Evolutionary conservation across 64 coral and sea anemone species (phyloP).

Genomic region (Trachythela sp.): DNA sequence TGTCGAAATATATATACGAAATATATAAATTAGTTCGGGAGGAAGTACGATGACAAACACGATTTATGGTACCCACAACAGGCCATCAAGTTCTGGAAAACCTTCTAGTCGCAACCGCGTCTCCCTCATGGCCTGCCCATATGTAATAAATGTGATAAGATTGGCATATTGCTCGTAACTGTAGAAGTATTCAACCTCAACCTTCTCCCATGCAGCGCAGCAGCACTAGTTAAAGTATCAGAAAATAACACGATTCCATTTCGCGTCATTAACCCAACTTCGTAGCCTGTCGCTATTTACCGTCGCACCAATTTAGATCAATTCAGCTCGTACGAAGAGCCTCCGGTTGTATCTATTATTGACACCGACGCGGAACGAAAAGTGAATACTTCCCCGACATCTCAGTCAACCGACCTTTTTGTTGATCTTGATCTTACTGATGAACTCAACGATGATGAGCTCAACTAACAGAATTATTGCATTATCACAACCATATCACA

Average conservation of each 20-base stretch:
- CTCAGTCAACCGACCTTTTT: background rate
- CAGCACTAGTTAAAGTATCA: background rate
- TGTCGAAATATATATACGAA: too few relatives aligned
- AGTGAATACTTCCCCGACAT: background rate
- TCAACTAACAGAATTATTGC: background rate
- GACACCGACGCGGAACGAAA: background rate
- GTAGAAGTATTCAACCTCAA: too few relatives aligned
- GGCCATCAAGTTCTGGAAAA: too few relatives aligned
- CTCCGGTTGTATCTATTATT: constrained; percentile 7
- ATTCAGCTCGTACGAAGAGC: background rate
- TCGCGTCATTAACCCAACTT: background rate
- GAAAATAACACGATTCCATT: background rate
- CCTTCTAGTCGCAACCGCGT: too few relatives aligned
- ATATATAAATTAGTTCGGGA: too few relatives aligned
- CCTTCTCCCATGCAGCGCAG: background rate
- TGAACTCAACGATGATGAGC: background rate
- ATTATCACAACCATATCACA: background rate
- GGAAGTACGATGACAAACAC: too few relatives aligned
- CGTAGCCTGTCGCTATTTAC: constrained; percentile 2
- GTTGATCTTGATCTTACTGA: background rate
- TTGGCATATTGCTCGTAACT: too few relatives aligned
- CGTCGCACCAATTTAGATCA: background rate
- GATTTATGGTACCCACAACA: too few relatives aligned
- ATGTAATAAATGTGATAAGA: too few relatives aligned
- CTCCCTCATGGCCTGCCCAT: too few relatives aligned